Percentiles rank a stretch among this genome's conserved stretches.
These are phyloP conservation scores for Leiothrix lutea DNA, from an alignment of 2,113 vertebrate species.

Conservation along the genomic window DNA sequence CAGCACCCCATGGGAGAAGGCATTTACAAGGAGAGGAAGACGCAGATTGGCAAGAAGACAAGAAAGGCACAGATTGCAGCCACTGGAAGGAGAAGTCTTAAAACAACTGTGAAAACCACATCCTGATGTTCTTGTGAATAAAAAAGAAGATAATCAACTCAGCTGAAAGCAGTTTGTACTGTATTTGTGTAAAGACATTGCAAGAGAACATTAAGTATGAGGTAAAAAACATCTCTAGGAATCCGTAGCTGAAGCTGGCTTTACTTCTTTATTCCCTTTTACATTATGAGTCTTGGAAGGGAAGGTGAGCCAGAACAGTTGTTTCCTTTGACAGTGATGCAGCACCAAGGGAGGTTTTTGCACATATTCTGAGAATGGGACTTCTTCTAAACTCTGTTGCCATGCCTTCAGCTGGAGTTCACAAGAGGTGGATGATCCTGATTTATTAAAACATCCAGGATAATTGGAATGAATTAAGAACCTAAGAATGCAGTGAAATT, in stretches of 20 bases:
- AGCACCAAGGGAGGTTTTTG: background rate
- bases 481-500: background rate
- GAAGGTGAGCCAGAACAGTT: background rate
- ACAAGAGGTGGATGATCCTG: background rate
- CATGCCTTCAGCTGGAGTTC: background rate
- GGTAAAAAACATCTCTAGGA: background rate
- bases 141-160: background rate
- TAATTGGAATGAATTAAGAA: background rate
- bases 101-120: constrained; percentile 34
- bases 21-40: background rate
- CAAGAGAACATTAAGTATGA: background rate
- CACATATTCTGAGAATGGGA: background rate
- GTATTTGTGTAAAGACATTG: background rate
- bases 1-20: background rate
- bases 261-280: background rate
- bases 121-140: background rate
- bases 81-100: background rate
- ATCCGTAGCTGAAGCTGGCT: background rate
- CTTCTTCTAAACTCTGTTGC: background rate
- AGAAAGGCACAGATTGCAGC: background rate
- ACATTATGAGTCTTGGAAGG: background rate
- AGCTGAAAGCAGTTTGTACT: background rate
- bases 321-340: background rate
- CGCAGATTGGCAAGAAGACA: no score
- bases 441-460: background rate